phyloP scores from a whole-genome alignment of 2,888 invertebrate species.

The Chalcis sispes region DNA sequence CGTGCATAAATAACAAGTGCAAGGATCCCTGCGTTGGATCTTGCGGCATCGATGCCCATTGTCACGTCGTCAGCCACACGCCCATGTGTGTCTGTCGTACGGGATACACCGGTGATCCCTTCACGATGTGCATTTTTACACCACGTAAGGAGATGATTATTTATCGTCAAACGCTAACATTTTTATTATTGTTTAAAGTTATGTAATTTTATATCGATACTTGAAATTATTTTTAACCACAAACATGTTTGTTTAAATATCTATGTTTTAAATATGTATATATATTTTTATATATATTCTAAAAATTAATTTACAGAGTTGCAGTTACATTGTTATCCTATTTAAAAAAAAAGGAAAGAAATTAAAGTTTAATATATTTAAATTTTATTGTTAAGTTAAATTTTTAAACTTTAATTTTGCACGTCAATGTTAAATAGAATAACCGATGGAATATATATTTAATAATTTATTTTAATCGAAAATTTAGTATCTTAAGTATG shows the following conservation, averaged over 20 bases:
- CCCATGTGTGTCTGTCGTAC: slow-evolving; percentile 79
- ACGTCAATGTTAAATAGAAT: no score
- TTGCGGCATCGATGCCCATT: slow-evolving; percentile 75
- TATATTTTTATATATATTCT: background rate
- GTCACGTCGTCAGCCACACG: slow-evolving; percentile 78
- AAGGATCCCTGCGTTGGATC: slow-evolving; percentile 79
- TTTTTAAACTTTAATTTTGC: no score
- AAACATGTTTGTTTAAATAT: background rate
- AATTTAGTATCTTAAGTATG: background rate
- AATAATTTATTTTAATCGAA: background rate
- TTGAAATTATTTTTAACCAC: background rate
- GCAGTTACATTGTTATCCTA: no score
- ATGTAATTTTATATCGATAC: no score
- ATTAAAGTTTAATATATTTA: background rate
- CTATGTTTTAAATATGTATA: background rate
- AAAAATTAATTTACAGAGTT: slow-evolving; percentile 80
- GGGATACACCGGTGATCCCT: slow-evolving; percentile 78
- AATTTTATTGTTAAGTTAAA: no score
- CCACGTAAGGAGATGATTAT: slow-evolving; percentile 21
- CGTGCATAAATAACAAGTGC: slow-evolving; percentile 87
- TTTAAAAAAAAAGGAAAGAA: no score
- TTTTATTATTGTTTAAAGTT: background rate
- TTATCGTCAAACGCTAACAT: background rate
- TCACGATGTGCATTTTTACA: slow-evolving; percentile 78
- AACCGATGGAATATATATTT: no score